phyloP scores from a whole-genome alignment of 2,888 invertebrate species.

The Halocaridina rubra region DNA sequence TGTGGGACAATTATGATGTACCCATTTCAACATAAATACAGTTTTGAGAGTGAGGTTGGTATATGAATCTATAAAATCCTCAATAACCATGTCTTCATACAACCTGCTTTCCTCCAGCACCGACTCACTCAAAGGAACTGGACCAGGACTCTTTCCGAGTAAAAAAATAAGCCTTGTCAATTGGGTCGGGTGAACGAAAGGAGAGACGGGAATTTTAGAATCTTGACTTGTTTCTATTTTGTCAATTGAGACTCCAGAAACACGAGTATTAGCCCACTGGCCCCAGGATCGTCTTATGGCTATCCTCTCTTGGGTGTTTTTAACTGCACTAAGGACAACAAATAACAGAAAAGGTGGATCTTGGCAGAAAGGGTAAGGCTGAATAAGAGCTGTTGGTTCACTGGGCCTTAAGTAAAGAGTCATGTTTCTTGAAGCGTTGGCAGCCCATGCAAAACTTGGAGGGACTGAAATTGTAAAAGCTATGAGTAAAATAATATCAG shows the following conservation, averaged over 20 bases:
- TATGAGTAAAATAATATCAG: no score
- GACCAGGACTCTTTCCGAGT: constrained; percentile 8
- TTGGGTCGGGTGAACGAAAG: neutral
- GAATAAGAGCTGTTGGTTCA: constrained; percentile 18
- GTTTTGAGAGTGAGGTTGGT: constrained; percentile 62
- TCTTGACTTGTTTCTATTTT: neutral
- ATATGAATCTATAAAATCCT: constrained; percentile 63
- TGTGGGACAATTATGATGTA: constrained; percentile 40
- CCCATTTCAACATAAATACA: constrained; percentile 61
- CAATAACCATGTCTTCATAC: constrained; percentile 57
- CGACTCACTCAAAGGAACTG: neutral
- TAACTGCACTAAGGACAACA: constrained; percentile 46
- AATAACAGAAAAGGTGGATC: constrained; percentile 34
- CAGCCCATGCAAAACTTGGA: constrained; percentile 28
- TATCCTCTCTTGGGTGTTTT: constrained; percentile 45
- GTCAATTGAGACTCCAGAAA: neutral
- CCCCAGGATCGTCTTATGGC: constrained; percentile 56
- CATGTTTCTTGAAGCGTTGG: constrained; percentile 24
- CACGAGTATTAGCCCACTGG: constrained; percentile 24
- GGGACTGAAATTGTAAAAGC: constrained; percentile 44
- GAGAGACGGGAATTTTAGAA: neutral
- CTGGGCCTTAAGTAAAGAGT: constrained; percentile 31
- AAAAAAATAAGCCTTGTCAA: constrained; percentile 31
- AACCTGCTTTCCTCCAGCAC: constrained; percentile 28
- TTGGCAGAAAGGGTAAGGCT: constrained; percentile 19